Evolutionary conservation across 2,113 vertebrate species (phyloP).

Genomic region (Loxodonta africana): DNA sequence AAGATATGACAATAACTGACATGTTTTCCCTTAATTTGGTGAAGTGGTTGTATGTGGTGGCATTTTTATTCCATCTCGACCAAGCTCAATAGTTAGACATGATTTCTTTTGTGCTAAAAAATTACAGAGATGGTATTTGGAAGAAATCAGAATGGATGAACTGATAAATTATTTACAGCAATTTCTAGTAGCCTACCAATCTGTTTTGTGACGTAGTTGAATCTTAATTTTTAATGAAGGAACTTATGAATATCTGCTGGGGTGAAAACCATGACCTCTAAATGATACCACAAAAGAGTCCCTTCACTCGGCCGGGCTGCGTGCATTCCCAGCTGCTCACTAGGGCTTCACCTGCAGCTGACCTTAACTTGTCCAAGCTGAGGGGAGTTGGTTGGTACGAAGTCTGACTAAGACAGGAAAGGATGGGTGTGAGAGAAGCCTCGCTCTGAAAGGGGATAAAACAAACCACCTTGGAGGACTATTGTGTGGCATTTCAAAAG

Average conservation of each 20-base stretch:
- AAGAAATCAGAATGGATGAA: conserved; percentile 87
- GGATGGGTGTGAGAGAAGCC: conserved; percentile 87
- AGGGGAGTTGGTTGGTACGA: conserved; percentile 77
- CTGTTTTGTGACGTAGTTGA: conserved; percentile 84
- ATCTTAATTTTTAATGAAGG: conserved; percentile 89
- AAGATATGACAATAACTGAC: conserved; percentile 50
- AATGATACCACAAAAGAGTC: conserved; percentile 75
- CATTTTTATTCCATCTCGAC: conserved; percentile 76
- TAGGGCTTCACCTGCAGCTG: conserved; percentile 83
- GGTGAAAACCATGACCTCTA: conserved; percentile 84
- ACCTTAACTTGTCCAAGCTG: conserved; percentile 82
- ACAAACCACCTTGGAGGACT: conserved; percentile 85
- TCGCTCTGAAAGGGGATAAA: conserved; percentile 84
- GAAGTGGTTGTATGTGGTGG: conserved; percentile 73
- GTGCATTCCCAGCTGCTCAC: conserved; percentile 69
- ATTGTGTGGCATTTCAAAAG: conserved; percentile 83
- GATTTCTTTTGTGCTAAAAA: conserved; percentile 87
- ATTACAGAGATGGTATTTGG: conserved; percentile 86
- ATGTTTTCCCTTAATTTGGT: conserved; percentile 71
- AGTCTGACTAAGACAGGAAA: conserved; percentile 90
- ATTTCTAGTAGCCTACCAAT: conserved; percentile 85
- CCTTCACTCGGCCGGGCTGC: conserved; percentile 43
- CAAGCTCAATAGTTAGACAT: conserved; percentile 81
- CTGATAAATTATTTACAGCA: conserved; percentile 88
- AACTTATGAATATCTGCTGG: conserved; percentile 85